Conservation (phyloP, 2,888 invertebrate genomes). For the Drosophila ezoana region DNA sequence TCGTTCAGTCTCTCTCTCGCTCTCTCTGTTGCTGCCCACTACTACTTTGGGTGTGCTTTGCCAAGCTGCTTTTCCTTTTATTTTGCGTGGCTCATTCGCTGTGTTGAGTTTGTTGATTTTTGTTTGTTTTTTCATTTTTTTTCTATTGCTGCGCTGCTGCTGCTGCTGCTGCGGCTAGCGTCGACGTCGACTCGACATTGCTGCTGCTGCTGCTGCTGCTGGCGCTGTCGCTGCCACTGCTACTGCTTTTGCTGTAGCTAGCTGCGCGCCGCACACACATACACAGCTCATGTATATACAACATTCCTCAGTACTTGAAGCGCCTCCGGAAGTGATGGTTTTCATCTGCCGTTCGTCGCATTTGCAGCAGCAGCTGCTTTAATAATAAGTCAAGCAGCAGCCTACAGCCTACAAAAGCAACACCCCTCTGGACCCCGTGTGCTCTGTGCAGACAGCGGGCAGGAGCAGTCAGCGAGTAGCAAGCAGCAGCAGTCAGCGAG, state of each 20-base stretch:
- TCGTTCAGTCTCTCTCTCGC: background rate
- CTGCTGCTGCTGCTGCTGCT: conserved; percentile 31
- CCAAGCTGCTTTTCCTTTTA: conserved; percentile 70
- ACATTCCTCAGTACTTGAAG: conserved; percentile 84
- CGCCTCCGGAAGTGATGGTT: conserved; percentile 85
- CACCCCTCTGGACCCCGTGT: conserved; percentile 13
- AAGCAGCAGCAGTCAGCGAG: conserved; percentile 13
- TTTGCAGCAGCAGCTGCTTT: conserved; percentile 63
- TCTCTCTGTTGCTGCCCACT: conserved; percentile 24
- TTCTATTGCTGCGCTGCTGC: conserved; percentile 35
- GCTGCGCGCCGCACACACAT: conserved; percentile 40
- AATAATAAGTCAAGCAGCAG: conserved; percentile 45
- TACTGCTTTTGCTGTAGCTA: conserved; percentile 41
- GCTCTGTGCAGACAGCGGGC: conserved; percentile 21
- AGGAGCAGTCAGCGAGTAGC: conserved; percentile 2
- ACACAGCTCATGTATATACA: conserved; percentile 63
- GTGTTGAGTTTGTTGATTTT: conserved; percentile 55
- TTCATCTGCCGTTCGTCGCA: conserved; percentile 77
- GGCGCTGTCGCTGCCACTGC: conserved; percentile 31
- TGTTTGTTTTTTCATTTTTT: conserved; percentile 28
- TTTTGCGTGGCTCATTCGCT: conserved; percentile 68
- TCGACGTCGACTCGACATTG: conserved; percentile 26
- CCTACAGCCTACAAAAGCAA: conserved; percentile 1
- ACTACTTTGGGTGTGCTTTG: conserved; percentile 37
- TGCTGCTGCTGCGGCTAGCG: conserved; percentile 29